A percentile compares a stretch with the other conserved stretches of the same genome.
These are phyloP conservation scores for silkworm (Bombyx mori) DNA, from an alignment of 1,140 invertebrate genomes.

Conservation along the genomic window ASM3026992v2 NC_085109.1:843501-844000, in stretches of 20 bases:
- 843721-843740: conserved; percentile 23
- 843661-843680: conserved; percentile 21
- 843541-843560: conserved; percentile 70
- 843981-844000: conserved; percentile 52
- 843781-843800: conserved; percentile 25
- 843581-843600: conserved; percentile 68
- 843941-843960: conserved; percentile 56
- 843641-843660: conserved; percentile 59
- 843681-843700: conserved; percentile 27
- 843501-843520: conserved; percentile 61
- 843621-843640: conserved; percentile 70
- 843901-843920: conserved; percentile 30
- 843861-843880: conserved; percentile 45
- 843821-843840: conserved; percentile 36
- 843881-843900: conserved; percentile 30
- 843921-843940: conserved; percentile 44
- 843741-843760: conserved; percentile 7
- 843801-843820: conserved; percentile 20
- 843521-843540: conserved; percentile 61
- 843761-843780: conserved; percentile 27
- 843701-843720: conserved; percentile 37
- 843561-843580: conserved; percentile 48
- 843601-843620: conserved; percentile 60
- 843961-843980: conserved; percentile 58
- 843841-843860: conserved; percentile 30